Evolutionary conservation across 2,797 vertebrate species (phyloP), one percentile per base, ranked within the genome.

Genomic region (Cyprinella venusta): DNA sequence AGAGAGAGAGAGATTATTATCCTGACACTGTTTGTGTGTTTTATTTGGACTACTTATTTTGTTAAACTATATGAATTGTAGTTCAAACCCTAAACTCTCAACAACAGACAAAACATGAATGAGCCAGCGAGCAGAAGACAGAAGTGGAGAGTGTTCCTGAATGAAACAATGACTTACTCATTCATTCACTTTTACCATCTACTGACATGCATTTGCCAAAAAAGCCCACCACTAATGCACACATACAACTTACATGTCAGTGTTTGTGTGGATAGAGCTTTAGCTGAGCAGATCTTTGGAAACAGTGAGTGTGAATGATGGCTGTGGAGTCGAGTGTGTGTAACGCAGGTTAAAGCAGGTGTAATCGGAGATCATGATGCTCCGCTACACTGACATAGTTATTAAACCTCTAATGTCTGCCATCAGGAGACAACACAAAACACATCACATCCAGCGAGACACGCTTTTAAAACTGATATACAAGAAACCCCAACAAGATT

Each of bases 321-420:
- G 85, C 81, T n/a, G n/a, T n/a, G n/a, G n/a, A n/a, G n/a, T n/a
- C n/a, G n/a, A 89, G 81, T 7, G 56, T 89, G 90, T 90, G 88
- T 89, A 90, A 85, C 86, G 90, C 89, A 80, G 88, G 83, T 82
- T 77, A 91, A 86, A 74, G 81, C 86, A 89, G 85, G 83, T 82
- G 84, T 88, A 92, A 91, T 89, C 88, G 88, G 85, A 81, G 84
- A 91, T 91, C 91, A 94, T 94, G 92, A 93, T 84, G 48, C 69
- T 67, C n/a, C n/a, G 70, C 33, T 30, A 90, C 54, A 3, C 30
- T 30, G 30, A 30, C 30, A 30, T 30, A 30, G 30, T 30, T 30
- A 30, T 30, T 91, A 92, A 91, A 90, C 87, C 87, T 26, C 67
- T 87, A 84, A 84, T 84, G 81, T 86, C 81, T 79, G 68, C 80